Percentiles rank a stretch among this genome's conserved stretches.
Evolutionary conservation across 1,140 invertebrate species (phyloP).

Genomic region (Gryllus bimaculatus): DNA sequence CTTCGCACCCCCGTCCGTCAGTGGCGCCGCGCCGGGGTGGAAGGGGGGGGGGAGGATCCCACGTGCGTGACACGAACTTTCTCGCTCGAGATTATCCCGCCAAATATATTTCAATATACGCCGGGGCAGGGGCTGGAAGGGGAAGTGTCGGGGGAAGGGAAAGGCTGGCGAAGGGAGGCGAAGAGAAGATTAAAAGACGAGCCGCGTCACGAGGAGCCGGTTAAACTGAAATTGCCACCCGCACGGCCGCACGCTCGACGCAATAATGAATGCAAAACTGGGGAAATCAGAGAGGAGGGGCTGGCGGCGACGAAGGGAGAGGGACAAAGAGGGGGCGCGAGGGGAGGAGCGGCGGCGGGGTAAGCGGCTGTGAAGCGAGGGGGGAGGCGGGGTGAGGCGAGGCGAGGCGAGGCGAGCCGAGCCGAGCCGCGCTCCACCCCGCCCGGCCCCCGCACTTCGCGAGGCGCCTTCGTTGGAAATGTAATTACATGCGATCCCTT

Average conservation of each 20-base stretch:
- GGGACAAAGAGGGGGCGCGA: not conserved
- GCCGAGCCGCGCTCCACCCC: no score
- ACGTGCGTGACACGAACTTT: not conserved
- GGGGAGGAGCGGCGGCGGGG: not conserved
- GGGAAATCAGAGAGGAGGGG: not conserved
- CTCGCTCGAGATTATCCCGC: not conserved
- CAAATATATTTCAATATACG: constrained; percentile 1
- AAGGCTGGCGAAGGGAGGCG: not conserved
- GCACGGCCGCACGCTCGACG: no score
- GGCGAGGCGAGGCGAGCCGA: not conserved
- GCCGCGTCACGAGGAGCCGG: not conserved
- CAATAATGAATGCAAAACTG: not conserved
- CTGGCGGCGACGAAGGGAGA: not conserved
- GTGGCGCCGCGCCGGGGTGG: not conserved
- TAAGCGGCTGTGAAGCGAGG: not conserved
- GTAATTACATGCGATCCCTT: not conserved
- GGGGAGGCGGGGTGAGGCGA: not conserved
- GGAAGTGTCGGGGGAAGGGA: not conserved
- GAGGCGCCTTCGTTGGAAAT: not conserved
- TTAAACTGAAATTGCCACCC: not conserved
- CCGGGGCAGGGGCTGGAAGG: not conserved
- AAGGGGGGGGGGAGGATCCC: not conserved
- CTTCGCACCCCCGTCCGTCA: not conserved
- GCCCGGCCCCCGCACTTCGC: not conserved
- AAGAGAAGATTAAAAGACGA: constrained; percentile 4